Percentiles rank a stretch among this genome's conserved stretches.
Evolutionary conservation across 2,113 vertebrate species (phyloP).

Genomic region (Poeciliopsis turrubarensis): DNA sequence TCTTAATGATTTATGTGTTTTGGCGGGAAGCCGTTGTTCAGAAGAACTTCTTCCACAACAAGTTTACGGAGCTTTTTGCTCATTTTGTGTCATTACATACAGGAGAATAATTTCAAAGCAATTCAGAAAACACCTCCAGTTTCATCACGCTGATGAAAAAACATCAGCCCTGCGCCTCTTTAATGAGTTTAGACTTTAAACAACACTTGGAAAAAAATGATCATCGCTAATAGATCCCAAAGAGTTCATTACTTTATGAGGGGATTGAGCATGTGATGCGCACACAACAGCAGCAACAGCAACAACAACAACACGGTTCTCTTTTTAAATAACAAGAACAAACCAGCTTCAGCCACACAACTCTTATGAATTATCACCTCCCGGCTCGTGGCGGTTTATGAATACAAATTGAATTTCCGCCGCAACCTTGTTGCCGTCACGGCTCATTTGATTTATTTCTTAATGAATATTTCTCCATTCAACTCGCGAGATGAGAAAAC

Average conservation of each 20-base stretch:
- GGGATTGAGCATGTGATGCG: constrained; percentile 23
- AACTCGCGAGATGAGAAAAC: constrained; percentile 73
- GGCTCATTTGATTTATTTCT: constrained; percentile 82
- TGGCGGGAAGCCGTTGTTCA: background rate
- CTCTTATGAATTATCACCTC: constrained; percentile 77
- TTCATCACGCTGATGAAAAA: constrained; percentile 52
- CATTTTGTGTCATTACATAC: constrained; percentile 40
- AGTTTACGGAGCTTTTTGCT: constrained; percentile 26
- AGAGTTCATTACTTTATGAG: constrained; percentile 58
- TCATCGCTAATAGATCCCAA: constrained; percentile 58
- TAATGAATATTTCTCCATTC: constrained; percentile 79
- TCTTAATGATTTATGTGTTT: background rate
- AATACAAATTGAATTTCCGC: constrained; percentile 82
- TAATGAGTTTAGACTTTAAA: constrained; percentile 69
- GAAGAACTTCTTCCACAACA: constrained; percentile 31
- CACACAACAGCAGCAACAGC: background rate
- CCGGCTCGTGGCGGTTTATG: constrained; percentile 77
- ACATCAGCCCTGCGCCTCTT: constrained; percentile 50
- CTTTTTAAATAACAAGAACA: constrained; percentile 75
- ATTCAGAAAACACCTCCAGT: constrained; percentile 23
- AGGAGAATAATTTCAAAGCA: constrained; percentile 56
- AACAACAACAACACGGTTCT: constrained; percentile 20
- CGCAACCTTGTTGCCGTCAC: constrained; percentile 69
- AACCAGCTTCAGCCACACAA: constrained; percentile 70
- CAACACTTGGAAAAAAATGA: constrained; percentile 63